A percentile compares a stretch with the other conserved stretches of the same genome.
Conservation (phyloP, 2,888 invertebrate species). For the Listrodromus nycthemerus region DNA sequence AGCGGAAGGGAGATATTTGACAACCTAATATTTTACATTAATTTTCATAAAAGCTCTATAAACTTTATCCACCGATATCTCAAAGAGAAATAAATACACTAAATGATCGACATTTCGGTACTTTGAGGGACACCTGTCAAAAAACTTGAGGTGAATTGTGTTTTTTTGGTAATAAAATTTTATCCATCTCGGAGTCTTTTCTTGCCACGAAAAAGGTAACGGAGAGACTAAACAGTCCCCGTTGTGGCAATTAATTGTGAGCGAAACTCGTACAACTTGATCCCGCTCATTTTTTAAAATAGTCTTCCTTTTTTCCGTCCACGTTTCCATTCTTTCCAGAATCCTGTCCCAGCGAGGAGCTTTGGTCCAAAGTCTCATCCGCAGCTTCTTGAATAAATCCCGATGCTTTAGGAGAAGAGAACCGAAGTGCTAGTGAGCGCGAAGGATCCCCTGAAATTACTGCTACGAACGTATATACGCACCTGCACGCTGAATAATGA, state of each 20-base stretch:
- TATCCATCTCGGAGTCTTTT: too few species aligned
- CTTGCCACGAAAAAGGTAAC: neutral
- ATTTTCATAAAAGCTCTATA: too few species aligned
- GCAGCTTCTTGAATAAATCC: conserved; percentile 23
- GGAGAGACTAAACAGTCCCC: neutral
- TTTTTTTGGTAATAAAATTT: neutral
- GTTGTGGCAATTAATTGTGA: neutral
- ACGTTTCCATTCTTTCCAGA: neutral
- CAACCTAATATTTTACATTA: too few species aligned
- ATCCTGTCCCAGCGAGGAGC: neutral
- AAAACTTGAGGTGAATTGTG: neutral
- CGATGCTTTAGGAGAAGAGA: conserved; percentile 12
- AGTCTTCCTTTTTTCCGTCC: neutral
- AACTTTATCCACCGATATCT: too few species aligned
- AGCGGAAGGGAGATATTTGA: too few species aligned
- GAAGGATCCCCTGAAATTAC: conserved; percentile 11
- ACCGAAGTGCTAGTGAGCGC: neutral
- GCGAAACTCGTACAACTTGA: neutral
- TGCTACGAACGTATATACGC: conserved; percentile 5
- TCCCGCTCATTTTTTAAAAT: neutral
- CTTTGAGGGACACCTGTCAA: too few species aligned
- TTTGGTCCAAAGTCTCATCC: neutral
- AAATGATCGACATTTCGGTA: too few species aligned
- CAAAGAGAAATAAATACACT: too few species aligned
- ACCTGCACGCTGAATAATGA: conserved; percentile 24